These are phyloP conservation scores for Rhopalosiphum padi DNA, from an alignment of 1,140 invertebrate species.

Conservation along the genomic window DNA sequence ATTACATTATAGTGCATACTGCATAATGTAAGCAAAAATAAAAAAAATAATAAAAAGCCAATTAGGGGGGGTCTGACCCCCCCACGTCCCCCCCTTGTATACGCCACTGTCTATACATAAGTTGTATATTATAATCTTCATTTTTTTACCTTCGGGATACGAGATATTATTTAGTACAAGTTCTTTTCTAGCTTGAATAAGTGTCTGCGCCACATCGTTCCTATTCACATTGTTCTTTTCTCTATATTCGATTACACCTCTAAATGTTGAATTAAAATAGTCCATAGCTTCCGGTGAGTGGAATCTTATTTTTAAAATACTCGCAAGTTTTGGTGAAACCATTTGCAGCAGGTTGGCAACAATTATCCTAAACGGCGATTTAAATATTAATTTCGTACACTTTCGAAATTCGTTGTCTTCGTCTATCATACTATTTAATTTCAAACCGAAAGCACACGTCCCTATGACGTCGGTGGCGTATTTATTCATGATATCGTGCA, in stretches of 20 bases:
- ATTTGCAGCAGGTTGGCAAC: not conserved
- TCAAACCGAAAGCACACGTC: slow-evolving; percentile 46
- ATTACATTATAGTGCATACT: too few species aligned
- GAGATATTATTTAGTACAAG: not conserved
- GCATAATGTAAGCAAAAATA: too few species aligned
- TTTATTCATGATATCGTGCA: not conserved
- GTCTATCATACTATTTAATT: not conserved
- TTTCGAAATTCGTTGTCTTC: slow-evolving; percentile 65
- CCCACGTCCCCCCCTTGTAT: too few species aligned
- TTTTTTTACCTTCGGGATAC: not conserved
- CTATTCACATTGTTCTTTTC: slow-evolving; percentile 64
- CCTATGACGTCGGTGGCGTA: slow-evolving; percentile 57
- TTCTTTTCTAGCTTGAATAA: slow-evolving; percentile 63
- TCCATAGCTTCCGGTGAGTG: slow-evolving; percentile 50
- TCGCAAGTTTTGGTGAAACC: not conserved
- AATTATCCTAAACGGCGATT: not conserved
- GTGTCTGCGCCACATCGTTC: slow-evolving; percentile 68
- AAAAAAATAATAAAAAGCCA: too few species aligned
- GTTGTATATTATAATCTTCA: too few species aligned
- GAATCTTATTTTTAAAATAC: not conserved
- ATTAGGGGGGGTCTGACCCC: too few species aligned
- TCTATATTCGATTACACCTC: slow-evolving; percentile 64
- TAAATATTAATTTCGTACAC: slow-evolving; percentile 61
- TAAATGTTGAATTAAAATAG: slow-evolving; percentile 60
- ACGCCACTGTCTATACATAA: too few species aligned